Evolutionary conservation across 2,113 vertebrate genomes (phyloP).

Genomic region (Chroicocephalus ridibundus): DNA sequence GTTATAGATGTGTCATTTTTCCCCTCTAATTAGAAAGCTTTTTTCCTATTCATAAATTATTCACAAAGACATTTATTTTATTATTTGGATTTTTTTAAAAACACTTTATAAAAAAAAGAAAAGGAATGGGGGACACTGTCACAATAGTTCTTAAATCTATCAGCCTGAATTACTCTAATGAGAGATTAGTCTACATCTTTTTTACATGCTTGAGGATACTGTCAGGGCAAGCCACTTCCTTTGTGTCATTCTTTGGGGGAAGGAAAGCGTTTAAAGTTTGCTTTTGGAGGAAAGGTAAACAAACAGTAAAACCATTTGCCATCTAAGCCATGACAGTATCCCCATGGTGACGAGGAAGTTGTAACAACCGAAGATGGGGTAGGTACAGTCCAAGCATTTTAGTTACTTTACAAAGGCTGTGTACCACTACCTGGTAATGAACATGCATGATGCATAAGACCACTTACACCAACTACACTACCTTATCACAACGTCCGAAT

Average conservation of each 20-base stretch:
- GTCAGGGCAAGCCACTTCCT: not conserved
- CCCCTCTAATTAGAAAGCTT: not conserved
- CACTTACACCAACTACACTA: not conserved
- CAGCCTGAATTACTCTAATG: not conserved
- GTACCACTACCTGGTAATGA: not conserved
- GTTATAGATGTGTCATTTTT: not conserved
- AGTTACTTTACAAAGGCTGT: not conserved
- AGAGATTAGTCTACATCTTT: not conserved
- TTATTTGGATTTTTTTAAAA: not conserved
- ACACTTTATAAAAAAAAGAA: not conserved
- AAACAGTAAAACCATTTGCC: not conserved
- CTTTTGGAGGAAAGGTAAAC: not conserved
- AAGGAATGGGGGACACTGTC: not conserved
- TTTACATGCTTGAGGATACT: not conserved
- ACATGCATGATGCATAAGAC: not conserved
- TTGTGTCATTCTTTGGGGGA: not conserved
- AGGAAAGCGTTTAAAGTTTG: not conserved
- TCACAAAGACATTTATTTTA: constrained; percentile 37
- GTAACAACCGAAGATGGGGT: not conserved
- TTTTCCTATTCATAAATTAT: constrained; percentile 3
- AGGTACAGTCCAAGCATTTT: not conserved
- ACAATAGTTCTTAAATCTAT: not conserved
- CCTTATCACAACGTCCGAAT: not conserved
- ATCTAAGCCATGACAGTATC: not conserved
- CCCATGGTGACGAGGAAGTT: not conserved